Evolutionary conservation across 2,113 vertebrate species (phyloP).

Genomic region (Sylvietta virens): DNA sequence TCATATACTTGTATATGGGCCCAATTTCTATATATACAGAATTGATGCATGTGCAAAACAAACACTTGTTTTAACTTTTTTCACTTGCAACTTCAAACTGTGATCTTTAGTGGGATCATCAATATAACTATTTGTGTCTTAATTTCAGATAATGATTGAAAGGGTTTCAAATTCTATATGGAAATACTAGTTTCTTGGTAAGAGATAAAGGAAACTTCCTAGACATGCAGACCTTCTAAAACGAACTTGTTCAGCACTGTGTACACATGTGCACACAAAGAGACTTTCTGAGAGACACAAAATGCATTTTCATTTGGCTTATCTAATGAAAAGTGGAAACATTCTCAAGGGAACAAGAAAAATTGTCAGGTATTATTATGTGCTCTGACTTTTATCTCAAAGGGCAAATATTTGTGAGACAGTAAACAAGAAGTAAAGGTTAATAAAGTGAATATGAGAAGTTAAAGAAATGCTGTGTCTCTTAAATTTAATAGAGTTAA

Average conservation of each 20-base stretch:
- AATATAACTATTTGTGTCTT: not conserved
- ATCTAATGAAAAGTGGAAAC: not conserved
- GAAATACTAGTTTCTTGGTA: not conserved
- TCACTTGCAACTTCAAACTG: not conserved
- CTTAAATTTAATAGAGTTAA: not conserved
- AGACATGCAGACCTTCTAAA: not conserved
- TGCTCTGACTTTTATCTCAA: not conserved
- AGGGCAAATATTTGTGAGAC: not conserved
- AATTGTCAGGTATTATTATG: not conserved
- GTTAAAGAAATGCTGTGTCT: not conserved
- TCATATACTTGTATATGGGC: not conserved
- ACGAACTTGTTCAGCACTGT: not conserved
- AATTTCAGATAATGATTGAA: not conserved
- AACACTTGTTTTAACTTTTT: not conserved
- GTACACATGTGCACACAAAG: fast-evolving
- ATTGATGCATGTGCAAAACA: not conserved
- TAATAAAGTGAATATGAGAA: not conserved
- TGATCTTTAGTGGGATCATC: not conserved
- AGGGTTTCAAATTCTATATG: not conserved
- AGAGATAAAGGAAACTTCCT: not conserved
- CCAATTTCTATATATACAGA: not conserved
- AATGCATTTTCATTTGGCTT: not conserved
- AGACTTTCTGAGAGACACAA: not conserved
- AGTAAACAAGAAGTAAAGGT: not conserved
- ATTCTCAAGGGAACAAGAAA: not conserved